Conservation (phyloP, 2,888 invertebrate genomes). For the Patella caerulea region DNA sequence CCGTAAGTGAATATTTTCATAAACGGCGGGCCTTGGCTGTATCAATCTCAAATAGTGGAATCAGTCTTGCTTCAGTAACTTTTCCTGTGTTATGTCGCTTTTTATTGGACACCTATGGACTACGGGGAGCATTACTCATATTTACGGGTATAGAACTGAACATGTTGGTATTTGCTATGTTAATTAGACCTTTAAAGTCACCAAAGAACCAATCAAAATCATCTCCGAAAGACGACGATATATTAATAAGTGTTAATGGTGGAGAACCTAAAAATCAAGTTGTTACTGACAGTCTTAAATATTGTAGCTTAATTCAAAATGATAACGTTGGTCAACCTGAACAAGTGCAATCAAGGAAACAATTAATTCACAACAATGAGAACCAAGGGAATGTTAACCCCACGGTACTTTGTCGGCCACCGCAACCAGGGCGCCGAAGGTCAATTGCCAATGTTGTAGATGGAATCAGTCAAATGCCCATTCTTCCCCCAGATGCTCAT, state of each 20-base stretch:
- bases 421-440: neutral
- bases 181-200: conserved; percentile 27
- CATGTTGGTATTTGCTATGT: conserved; percentile 18
- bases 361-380: too few species aligned
- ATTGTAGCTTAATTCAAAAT: too few species aligned
- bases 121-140: conserved; percentile 30
- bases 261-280: neutral
- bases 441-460: neutral
- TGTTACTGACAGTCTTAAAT: neutral
- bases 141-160: conserved; percentile 26
- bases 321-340: too few species aligned
- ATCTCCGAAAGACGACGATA: neutral
- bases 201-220: neutral
- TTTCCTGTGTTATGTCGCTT: conserved; percentile 27
- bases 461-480: neutral
- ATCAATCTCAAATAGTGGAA: conserved; percentile 29
- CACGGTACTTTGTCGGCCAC: neutral
- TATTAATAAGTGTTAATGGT: neutral
- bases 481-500: neutral
- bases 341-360: too few species aligned
- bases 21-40: conserved; percentile 31
- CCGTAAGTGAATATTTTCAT: conserved; percentile 24
- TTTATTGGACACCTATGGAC: conserved; percentile 21
- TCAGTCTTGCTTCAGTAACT: conserved; percentile 28
- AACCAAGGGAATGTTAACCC: neutral